A percentile compares a stretch with the other conserved stretches of the same genome.
These are phyloP conservation scores for Neotragus moschatus DNA, from an alignment of 2,113 vertebrate genomes.

Conservation along the genomic window DNA sequence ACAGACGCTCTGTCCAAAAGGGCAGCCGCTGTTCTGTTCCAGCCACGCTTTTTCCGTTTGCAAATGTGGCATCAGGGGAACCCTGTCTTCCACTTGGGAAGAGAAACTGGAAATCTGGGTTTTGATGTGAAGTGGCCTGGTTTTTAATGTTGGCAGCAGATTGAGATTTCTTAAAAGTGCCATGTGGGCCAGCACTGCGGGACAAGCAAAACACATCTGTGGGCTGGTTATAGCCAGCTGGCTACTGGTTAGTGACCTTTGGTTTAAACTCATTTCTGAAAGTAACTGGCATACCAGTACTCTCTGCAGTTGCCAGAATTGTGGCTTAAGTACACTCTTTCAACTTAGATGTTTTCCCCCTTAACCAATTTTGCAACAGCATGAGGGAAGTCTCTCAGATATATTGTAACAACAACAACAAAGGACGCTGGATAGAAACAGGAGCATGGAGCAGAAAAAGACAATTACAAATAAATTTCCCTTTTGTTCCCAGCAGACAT, in stretches of 20 bases:
- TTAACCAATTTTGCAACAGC: not conserved
- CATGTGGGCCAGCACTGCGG: not conserved
- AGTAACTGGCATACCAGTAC: not conserved
- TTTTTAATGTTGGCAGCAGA: not conserved
- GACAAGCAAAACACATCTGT: not conserved
- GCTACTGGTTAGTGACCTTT: not conserved
- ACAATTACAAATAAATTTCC: not conserved
- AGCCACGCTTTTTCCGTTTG: too few species aligned
- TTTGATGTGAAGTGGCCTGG: constrained; percentile 1
- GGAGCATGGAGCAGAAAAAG: not conserved
- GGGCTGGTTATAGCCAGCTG: not conserved
- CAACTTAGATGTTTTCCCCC: not conserved
- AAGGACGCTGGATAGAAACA: not conserved
- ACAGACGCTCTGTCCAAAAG: not conserved
- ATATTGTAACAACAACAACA: not conserved
- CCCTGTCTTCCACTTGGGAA: not conserved
- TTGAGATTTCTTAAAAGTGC: not conserved
- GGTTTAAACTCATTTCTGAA: constrained; percentile 29
- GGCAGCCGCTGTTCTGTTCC: rapidly evolving
- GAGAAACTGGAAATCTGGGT: not conserved
- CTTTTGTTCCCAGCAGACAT: not conserved
- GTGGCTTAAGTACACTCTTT: not conserved
- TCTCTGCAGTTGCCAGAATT: not conserved
- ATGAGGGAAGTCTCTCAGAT: not conserved
- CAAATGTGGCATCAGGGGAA: too few species aligned